Evolutionary conservation across 2,888 invertebrate species (phyloP), one percentile per base, ranked within the genome.

Genomic region (Crossocerus cetratus): DNA sequence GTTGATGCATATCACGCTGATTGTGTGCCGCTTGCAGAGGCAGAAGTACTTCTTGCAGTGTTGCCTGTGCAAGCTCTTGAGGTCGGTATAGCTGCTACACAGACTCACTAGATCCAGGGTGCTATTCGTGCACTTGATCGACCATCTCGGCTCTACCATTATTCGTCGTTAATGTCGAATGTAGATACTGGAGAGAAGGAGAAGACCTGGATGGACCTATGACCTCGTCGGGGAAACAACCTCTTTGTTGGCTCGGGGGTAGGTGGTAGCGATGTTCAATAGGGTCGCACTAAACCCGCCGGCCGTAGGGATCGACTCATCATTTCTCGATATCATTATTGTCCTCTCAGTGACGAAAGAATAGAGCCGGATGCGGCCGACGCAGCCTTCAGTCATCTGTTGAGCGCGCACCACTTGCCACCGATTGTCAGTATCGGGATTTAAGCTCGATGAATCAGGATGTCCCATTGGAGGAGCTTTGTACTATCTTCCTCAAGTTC

Each of bases 61-160:
- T 3, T 78, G 81, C 62, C 83, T 86, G 77, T 89, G 88, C 53
- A 89, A 76, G 22, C 86, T 87, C 67, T 84, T 83, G 68, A 89
- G 80, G 69, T 89, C 88, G 69, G 84, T 83, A 63, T 85, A 88
- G 56, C 86, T 88, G 14, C 82, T 76, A 53, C 86, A 85, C 69
- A 87, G 87, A 69, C 87, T 87, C 80, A 89, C 76, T 81, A 90
- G 68, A 74, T 86, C 88, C 77, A 86, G 76, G 62, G 84, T 89
- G 84, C 87, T 88, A 77, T 86, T 84, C 80, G 76, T 74, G 63
- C 81, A 77, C 64, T 63, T 78, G 66, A 72, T 76, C 82, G 86
- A 77, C 81, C 88, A 88, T 89, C 69, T 84, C 68, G 87, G 86
- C 80, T 89, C 89, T 87, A 89, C 89, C 89, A 89, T 89, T 82